A percentile compares a stretch with the other conserved stretches of the same genome.
phyloP scores from a whole-genome alignment of 2,797 vertebrate species.

The Scomberomorus guttatus region DNA sequence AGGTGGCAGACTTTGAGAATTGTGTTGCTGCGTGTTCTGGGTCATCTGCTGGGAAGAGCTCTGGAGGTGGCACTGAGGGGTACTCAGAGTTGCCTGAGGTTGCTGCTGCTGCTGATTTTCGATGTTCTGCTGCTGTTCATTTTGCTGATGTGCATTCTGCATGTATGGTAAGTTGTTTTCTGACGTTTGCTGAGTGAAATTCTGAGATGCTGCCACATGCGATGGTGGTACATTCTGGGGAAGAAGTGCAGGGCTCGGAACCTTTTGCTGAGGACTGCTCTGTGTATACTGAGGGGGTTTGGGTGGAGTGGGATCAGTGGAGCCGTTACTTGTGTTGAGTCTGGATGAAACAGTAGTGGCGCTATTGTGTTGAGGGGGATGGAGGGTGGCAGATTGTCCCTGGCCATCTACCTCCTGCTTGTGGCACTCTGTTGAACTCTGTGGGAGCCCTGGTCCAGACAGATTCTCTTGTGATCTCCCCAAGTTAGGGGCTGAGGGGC shows the following conservation, averaged over 20 bases:
- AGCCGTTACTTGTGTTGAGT: slow-evolving; percentile 31
- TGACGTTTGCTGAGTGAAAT: slow-evolving; percentile 27
- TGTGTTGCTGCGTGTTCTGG: slow-evolving; percentile 48
- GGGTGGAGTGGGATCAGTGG: slow-evolving; percentile 29
- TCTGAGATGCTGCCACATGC: slow-evolving; percentile 39
- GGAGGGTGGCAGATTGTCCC: slow-evolving; percentile 31
- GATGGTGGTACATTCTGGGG: slow-evolving; percentile 34
- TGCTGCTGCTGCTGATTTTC: slow-evolving; percentile 45
- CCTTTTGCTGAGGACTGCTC: slow-evolving; percentile 56
- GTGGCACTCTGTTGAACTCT: slow-evolving; percentile 41
- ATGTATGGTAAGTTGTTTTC: slow-evolving; percentile 29
- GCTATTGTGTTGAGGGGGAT: slow-evolving; percentile 32
- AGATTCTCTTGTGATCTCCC: slow-evolving; percentile 41
- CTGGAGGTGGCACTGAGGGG: slow-evolving; percentile 28
- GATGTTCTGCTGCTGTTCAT: slow-evolving; percentile 48
- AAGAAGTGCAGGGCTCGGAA: slow-evolving; percentile 35
- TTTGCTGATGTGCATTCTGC: slow-evolving; percentile 46
- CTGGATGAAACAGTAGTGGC: slow-evolving; percentile 30
- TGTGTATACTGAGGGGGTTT: slow-evolving; percentile 45
- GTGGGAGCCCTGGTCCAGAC: slow-evolving; percentile 23
- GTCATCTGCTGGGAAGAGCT: slow-evolving; percentile 41
- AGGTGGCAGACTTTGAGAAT: slow-evolving; percentile 31
- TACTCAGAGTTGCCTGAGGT: slow-evolving; percentile 11
- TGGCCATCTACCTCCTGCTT: slow-evolving; percentile 53
- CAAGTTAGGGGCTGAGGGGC: slow-evolving; percentile 41